Evolutionary conservation across 2,797 vertebrate species (phyloP), one percentile per base, ranked within the genome.

Genomic region (Intellagama lesueurii): DNA sequence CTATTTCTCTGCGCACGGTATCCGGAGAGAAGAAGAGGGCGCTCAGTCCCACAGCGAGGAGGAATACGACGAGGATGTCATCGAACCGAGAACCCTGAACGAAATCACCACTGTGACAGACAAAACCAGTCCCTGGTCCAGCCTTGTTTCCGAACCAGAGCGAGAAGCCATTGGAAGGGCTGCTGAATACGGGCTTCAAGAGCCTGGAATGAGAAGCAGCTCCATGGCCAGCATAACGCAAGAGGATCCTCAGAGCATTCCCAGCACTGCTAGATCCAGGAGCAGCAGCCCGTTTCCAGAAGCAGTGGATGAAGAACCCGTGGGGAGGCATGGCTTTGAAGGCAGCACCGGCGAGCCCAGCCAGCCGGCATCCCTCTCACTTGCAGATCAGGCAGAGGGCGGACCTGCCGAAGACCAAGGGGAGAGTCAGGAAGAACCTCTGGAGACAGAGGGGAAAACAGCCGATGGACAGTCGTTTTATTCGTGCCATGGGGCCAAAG

Each of bases 91-190:
- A 81, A 90, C 97, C 85, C 97, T 99, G 5, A 99, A 99, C 40
- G 99, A 99, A 88, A 91, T 99, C 68, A 99, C 98, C 0, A 97
- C 97, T 1, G 0, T 97, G 83, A 99, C 98, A 0, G 99, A 99
- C 90, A 98, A 93, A 97, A 99, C 98, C 56, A 99, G 98, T 79
- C 98, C 98, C 26, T 99, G 99, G 99, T 99, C 98, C 93, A 99
- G 99, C 89, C 85, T 98, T 60, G 0, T 98, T 19, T 99, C 99
- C 5, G 98, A 98, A 73, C 93, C 81, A 0, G 98, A 98, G 56
- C 89, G 95, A 81, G 96, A 95, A 80, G 60, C 72, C 1, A 0
- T 5, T 5, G 60, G 89, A 0, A 90, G 3, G n/a, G 89, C 93
- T 28, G 72, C 56, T 28, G 91, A 83, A 47, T 30, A 22, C n/a